Evolutionary conservation across 1,140 invertebrate species (phyloP).

Genomic region (Pseudomyrmex flavicornis): DNA sequence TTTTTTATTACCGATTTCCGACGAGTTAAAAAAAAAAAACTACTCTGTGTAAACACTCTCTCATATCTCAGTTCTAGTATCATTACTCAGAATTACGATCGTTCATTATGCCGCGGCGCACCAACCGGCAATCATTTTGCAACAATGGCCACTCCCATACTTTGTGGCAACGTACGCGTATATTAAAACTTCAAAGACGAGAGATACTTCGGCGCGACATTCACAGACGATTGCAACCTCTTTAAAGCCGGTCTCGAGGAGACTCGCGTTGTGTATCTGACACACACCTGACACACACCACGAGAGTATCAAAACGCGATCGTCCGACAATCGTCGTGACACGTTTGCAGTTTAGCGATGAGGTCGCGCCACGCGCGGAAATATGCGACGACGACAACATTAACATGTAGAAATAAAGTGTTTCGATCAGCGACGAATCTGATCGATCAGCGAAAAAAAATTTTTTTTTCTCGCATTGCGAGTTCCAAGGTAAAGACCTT

Average conservation of each 20-base stretch:
- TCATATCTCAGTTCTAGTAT: conserved; percentile 42
- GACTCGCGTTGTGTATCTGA: background rate
- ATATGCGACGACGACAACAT: background rate
- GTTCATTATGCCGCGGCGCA: conserved; percentile 39
- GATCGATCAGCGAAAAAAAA: background rate
- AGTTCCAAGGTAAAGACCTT: background rate
- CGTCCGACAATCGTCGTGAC: conserved; percentile 32
- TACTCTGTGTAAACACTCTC: background rate
- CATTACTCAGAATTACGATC: conserved; percentile 26
- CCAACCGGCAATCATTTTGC: conserved; percentile 50
- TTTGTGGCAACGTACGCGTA: conserved; percentile 14
- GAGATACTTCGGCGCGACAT: conserved; percentile 25
- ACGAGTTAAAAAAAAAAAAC: background rate
- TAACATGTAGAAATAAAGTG: background rate
- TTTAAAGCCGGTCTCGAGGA: conserved; percentile 39
- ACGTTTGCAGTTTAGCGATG: conserved; percentile 14
- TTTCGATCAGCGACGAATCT: conserved; percentile 11
- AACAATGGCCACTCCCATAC: conserved; percentile 44
- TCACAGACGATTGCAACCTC: conserved; percentile 14
- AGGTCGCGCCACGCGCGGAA: background rate
- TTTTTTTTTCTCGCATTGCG: conserved; percentile 5
- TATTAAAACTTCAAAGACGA: conserved; percentile 6
- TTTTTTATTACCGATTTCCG: no score
- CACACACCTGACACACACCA: conserved; percentile 1
- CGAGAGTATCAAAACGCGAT: conserved; percentile 15